Conservation (phyloP, 2,888 invertebrate species). For the Gnatocerus cornutus region DNA sequence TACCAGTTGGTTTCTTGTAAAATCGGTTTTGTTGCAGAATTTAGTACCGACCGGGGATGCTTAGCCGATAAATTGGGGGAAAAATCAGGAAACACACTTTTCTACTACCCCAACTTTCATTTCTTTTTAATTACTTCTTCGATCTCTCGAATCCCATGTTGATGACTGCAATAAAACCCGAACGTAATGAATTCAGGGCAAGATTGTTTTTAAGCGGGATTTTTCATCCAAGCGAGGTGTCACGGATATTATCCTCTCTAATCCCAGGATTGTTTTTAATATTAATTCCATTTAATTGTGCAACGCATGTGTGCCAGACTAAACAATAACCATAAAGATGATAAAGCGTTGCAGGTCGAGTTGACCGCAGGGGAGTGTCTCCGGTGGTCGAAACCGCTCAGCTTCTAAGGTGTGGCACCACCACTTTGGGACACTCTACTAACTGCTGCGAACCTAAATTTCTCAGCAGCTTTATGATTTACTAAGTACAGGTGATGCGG, state of each 20-base stretch:
- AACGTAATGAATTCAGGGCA: constrained; percentile 24
- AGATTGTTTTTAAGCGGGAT: constrained; percentile 37
- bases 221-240: constrained; percentile 37
- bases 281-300: constrained; percentile 48
- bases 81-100: neutral
- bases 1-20: constrained; percentile 40
- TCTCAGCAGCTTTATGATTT: constrained; percentile 40
- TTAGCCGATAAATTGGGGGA: neutral
- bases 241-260: constrained; percentile 37
- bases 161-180: constrained; percentile 36
- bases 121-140: constrained; percentile 34
- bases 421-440: constrained; percentile 43
- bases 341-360: constrained; percentile 44
- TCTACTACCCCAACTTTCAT: constrained; percentile 6
- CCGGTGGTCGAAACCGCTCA: constrained; percentile 39
- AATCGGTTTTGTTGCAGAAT: constrained; percentile 26
- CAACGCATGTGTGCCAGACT: constrained; percentile 45
- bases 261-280: constrained; percentile 47
- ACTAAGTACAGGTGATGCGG: constrained; percentile 42
- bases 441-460: constrained; percentile 34
- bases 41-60: constrained; percentile 4
- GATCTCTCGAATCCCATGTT: constrained; percentile 32
- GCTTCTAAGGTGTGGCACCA: constrained; percentile 41
- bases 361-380: constrained; percentile 48
- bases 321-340: constrained; percentile 49